Conservation (phyloP, 2,888 invertebrate species). For the Pheosia tremula region DNA sequence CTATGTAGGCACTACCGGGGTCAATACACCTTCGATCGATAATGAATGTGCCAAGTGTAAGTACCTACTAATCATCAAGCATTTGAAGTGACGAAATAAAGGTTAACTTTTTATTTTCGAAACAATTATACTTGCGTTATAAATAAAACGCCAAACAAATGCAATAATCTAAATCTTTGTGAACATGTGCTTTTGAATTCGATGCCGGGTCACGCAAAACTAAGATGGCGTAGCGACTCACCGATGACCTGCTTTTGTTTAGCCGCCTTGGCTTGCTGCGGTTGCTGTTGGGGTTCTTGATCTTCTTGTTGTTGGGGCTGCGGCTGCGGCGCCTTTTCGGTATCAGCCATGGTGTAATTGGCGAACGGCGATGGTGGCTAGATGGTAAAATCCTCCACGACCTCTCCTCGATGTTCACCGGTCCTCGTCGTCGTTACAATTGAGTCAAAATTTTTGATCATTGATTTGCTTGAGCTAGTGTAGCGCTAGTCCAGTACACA, state of each 20-base stretch:
- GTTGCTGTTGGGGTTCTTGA: slow-evolving; percentile 85
- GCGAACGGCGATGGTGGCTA: slow-evolving; percentile 89
- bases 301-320: slow-evolving; percentile 86
- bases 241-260: slow-evolving; percentile 96
- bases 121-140: slow-evolving; percentile 8
- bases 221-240: slow-evolving; percentile 86
- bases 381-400: slow-evolving; percentile 90
- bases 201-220: slow-evolving; percentile 68
- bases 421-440: slow-evolving; percentile 83
- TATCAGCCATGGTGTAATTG: slow-evolving; percentile 97
- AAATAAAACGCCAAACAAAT: slow-evolving; percentile 19
- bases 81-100: slow-evolving; percentile 10
- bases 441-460: slow-evolving; percentile 26
- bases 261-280: slow-evolving; percentile 86
- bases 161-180: slow-evolving; percentile 33
- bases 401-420: slow-evolving; percentile 89
- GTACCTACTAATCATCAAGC: background rate
- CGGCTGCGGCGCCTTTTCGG: slow-evolving; percentile 93
- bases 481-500: background rate
- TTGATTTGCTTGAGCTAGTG: background rate
- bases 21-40: slow-evolving; percentile 63
- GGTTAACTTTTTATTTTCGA: slow-evolving; percentile 10
- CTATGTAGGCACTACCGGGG: slow-evolving; percentile 49
- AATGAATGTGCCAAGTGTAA: slow-evolving; percentile 27
- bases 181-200: slow-evolving; percentile 72